Evolutionary conservation across 2,888 invertebrate species (phyloP).

Genomic region (Troides oblongomaculatus): DNA sequence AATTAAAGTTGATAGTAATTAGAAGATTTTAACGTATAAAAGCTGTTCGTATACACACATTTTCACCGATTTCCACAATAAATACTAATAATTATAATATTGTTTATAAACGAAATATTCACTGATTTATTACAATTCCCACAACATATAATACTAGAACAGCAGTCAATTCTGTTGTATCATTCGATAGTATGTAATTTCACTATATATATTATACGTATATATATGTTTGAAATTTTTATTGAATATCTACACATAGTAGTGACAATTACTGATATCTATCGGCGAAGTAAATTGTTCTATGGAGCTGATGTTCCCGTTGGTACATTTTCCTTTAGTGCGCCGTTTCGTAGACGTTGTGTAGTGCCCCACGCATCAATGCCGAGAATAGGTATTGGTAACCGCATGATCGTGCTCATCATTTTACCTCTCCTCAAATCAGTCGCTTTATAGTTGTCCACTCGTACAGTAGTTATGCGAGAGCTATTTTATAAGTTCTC

Average conservation of each 20-base stretch:
- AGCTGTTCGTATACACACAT: too few relatives aligned
- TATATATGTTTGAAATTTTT: neutral
- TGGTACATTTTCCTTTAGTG: constrained; percentile 39
- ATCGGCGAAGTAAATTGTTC: constrained; percentile 27
- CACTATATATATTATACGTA: too few relatives aligned
- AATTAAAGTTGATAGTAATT: too few relatives aligned
- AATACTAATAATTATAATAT: too few relatives aligned
- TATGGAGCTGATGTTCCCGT: constrained; percentile 40
- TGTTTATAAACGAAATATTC: too few relatives aligned
- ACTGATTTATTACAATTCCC: too few relatives aligned
- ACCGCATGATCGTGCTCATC: constrained; percentile 47
- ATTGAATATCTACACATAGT: neutral
- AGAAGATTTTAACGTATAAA: too few relatives aligned
- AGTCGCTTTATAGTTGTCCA: constrained; percentile 53
- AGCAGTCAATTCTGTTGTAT: too few relatives aligned
- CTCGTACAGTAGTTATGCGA: constrained; percentile 39
- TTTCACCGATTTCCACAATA: too few relatives aligned
- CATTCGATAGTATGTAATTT: too few relatives aligned
- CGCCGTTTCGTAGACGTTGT: constrained; percentile 11
- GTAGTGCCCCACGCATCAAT: constrained; percentile 26
- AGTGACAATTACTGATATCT: neutral
- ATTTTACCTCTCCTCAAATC: constrained; percentile 49
- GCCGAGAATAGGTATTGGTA: constrained; percentile 37
- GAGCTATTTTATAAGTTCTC: constrained; percentile 45
- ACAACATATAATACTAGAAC: too few relatives aligned